These are phyloP conservation scores for Megaceryle maxima DNA, from an alignment of 2,113 vertebrate species.

Conservation along the genomic window DNA sequence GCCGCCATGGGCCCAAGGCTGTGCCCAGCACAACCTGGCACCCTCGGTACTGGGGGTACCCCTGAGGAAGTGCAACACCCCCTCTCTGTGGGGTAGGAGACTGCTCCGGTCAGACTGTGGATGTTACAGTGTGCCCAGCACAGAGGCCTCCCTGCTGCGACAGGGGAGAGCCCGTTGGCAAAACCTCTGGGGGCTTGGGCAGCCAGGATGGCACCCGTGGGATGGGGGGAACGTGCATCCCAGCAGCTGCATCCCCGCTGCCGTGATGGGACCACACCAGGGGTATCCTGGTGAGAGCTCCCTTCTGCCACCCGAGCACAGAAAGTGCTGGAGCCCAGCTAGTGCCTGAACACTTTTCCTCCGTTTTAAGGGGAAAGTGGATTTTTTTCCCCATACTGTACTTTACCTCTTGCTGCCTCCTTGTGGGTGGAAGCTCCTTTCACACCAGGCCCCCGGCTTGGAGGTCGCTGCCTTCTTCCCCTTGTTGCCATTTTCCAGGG, in stretches of 20 bases:
- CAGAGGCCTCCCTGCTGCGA: neutral
- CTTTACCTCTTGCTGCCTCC: constrained; percentile 68
- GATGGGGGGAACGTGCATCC: rapidly evolving
- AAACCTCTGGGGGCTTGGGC: neutral
- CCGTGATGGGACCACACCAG: rapidly evolving
- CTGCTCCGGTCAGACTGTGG: neutral
- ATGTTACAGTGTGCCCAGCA: neutral
- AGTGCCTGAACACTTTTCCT: constrained; percentile 56
- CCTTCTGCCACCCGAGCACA: neutral
- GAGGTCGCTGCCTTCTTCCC: constrained; percentile 57
- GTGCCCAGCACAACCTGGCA: neutral
- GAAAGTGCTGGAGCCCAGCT: constrained; percentile 53
- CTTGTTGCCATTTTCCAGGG: constrained; percentile 33
- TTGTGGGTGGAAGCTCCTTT: constrained; percentile 54
- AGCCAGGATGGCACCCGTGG: neutral
- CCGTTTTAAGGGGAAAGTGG: constrained; percentile 67
- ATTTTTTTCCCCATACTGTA: constrained; percentile 32
- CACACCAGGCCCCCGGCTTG: constrained; percentile 18
- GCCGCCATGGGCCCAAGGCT: neutral
- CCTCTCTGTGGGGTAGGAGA: neutral
- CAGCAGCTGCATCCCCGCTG: neutral
- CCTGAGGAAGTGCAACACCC: neutral
- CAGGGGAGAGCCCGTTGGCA: neutral
- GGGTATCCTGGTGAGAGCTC: neutral
- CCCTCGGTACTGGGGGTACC: neutral